Evolutionary conservation across 2,888 invertebrate genomes (phyloP).

Genomic region (Lagria hirta): DNA sequence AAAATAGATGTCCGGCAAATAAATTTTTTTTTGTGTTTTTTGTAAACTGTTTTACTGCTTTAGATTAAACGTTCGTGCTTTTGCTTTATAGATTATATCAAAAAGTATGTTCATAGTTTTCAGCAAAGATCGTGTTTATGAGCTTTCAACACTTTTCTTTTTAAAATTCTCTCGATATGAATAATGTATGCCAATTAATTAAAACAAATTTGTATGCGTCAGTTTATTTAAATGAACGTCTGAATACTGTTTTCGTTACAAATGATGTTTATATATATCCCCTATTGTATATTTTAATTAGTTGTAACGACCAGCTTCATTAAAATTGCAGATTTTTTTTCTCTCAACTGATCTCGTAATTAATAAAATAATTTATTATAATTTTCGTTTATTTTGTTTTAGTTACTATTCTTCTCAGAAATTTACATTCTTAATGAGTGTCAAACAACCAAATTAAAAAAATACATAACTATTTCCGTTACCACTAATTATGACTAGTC

Average conservation of each 20-base stretch:
- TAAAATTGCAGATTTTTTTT: conserved; percentile 17
- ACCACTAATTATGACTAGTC: too few relatives aligned
- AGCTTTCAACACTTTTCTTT: conserved; percentile 26
- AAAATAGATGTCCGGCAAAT: too few relatives aligned
- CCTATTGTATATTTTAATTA: conserved; percentile 26
- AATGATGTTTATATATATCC: conserved; percentile 22
- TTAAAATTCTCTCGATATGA: conserved; percentile 18
- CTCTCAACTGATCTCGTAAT: conserved; percentile 2
- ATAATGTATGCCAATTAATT: conserved; percentile 27
- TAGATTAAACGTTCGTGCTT: too few relatives aligned
- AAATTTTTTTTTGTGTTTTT: too few relatives aligned
- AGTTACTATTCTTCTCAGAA: conserved; percentile 7
- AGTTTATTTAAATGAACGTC: conserved; percentile 25
- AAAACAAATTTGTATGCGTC: conserved; percentile 38
- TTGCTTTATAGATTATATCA: too few relatives aligned
- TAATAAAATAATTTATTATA: conserved; percentile 22
- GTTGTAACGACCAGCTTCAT: conserved; percentile 22
- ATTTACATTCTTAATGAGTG: conserved; percentile 22
- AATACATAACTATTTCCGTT: conserved; percentile 26
- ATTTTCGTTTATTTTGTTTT: conserved; percentile 15
- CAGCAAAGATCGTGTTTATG: conserved; percentile 23
- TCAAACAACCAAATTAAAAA: conserved; percentile 9
- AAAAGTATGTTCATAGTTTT: too few relatives aligned
- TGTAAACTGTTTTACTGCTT: too few relatives aligned
- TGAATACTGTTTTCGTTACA: conserved; percentile 22